Conservation (phyloP, 1,140 invertebrate species). For the Lysiphlebus fabarum region DNA sequence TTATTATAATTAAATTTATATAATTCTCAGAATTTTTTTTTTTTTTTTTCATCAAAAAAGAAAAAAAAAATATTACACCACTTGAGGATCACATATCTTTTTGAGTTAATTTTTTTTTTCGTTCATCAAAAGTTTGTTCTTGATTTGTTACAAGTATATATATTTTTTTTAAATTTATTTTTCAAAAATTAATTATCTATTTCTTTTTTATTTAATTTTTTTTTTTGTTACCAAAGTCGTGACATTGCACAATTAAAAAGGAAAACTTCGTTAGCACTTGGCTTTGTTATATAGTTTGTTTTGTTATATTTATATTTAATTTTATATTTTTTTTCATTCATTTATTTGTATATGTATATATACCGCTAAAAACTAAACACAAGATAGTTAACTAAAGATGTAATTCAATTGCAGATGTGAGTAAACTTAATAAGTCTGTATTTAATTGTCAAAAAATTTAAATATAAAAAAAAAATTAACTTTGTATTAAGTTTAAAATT, state of each 20-base stretch:
- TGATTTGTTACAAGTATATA: not conserved
- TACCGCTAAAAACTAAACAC: constrained; percentile 8
- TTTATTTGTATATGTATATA: no score
- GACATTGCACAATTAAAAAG: constrained; percentile 15
- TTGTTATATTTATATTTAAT: not conserved
- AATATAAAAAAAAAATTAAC: no score
- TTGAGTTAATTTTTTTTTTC: not conserved
- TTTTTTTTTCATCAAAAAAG: no score
- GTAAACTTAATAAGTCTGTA: constrained; percentile 35
- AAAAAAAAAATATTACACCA: no score
- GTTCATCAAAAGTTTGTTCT: constrained; percentile 10
- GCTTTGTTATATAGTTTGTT: not conserved
- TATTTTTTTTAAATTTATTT: not conserved
- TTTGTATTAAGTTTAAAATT: no score
- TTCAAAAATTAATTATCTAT: no score
- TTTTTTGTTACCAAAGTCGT: not conserved
- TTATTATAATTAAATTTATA: no score
- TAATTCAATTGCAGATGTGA: constrained; percentile 48
- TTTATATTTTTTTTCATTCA: not conserved
- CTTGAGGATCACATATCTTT: no score
- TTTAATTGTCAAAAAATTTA: not conserved
- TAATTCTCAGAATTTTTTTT: no score
- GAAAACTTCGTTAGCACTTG: constrained; percentile 13
- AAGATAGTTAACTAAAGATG: constrained; percentile 41
- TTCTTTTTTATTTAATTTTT: not conserved